phyloP scores from a whole-genome alignment of 2,113 vertebrate species.

The Lasiurus borealis region DNA sequence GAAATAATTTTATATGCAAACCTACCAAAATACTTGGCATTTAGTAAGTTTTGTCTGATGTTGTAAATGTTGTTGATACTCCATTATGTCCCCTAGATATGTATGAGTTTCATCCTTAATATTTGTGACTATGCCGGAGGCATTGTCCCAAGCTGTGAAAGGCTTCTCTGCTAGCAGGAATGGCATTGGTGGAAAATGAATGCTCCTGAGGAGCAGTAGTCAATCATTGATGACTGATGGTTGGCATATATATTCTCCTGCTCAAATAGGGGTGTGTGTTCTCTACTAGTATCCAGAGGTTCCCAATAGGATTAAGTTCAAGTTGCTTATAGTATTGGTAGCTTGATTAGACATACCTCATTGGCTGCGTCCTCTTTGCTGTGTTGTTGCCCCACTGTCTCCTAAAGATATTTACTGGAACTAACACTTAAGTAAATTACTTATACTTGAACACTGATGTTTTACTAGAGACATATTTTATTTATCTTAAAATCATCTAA shows the following conservation, averaged over 20 bases:
- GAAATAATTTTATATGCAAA: background rate
- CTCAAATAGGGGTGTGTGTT: background rate
- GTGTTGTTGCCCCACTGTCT: background rate
- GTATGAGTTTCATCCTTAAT: background rate
- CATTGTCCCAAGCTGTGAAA: background rate
- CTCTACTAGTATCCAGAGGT: background rate
- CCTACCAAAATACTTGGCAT: background rate
- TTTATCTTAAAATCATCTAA: conserved; percentile 33
- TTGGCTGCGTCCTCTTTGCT: background rate
- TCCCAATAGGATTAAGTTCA: background rate
- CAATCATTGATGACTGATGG: background rate
- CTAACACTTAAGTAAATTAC: background rate
- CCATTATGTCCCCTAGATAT: background rate
- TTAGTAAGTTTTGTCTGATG: background rate
- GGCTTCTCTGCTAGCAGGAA: background rate
- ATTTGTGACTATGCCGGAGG: background rate
- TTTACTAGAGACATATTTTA: background rate
- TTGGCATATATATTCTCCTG: too few species aligned
- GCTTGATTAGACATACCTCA: background rate
- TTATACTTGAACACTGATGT: background rate
- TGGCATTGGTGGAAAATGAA: background rate
- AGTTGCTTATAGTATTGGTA: background rate
- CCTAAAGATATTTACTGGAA: background rate
- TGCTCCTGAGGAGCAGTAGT: background rate
- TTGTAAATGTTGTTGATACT: too few species aligned